Evolutionary conservation across 2,797 vertebrate genomes (phyloP), one percentile per base, ranked within the genome.

Genomic region (Allobates femoralis): DNA sequence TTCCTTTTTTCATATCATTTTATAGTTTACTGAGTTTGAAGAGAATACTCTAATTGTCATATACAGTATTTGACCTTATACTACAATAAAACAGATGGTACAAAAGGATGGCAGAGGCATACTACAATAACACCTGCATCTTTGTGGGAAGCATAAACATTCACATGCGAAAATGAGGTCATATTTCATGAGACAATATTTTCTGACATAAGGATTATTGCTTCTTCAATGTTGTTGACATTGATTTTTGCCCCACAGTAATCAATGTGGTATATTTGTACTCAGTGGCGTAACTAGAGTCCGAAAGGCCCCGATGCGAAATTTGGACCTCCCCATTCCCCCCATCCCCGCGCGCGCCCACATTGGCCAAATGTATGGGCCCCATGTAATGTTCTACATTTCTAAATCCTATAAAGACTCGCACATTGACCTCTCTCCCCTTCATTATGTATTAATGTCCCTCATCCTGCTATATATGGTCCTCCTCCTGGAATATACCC

Each of bases 61-160:
- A 50, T 30, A n/a, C n/a, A n/a, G n/a, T n/a, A 55, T 15, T 69
- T 69, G 66, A 19, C 32, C 32, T 34, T 69, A 37, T 37, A 37
- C 23, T 23, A 46, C 34, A 73, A 37, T 7, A 67, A 73, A 73
- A 73, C 34, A 73, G 34, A 12, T 41, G 67, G 67, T 23, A 73
- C 69, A 73, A 41, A 71, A 71, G 41, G 69, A 46, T 73, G 69
- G 37, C 23, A 46, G 67, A 41, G 23, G 37, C 12, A 5, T 23
- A 46, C 16, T 73, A 23, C n/a, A 69, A 69, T 37, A 73, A 32
- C 69, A 73, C 69, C 69, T 73, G 69, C 37, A 46, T 37, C 37
- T 41, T 69, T 3, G 32, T 69, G 67, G 19, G 21, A 32, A 23
- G 21, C 34, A 69, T 37, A 69, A 69, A 41, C 67, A 69, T 69